These are phyloP conservation scores for Phoeniculus purpureus DNA, from an alignment of 2,797 vertebrate species.

Conservation along the genomic window DNA sequence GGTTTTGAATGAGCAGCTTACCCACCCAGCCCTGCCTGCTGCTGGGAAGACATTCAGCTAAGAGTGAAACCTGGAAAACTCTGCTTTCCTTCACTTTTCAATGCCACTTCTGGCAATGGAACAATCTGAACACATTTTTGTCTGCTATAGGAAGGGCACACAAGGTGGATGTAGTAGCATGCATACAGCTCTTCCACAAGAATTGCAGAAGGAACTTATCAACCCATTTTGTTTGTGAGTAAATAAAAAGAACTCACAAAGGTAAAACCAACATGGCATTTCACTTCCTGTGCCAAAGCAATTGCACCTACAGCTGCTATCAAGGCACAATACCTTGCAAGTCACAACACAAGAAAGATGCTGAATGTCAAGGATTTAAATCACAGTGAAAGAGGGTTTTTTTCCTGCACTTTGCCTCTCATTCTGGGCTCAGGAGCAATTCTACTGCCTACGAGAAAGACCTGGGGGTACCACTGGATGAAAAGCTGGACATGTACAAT, in stretches of 20 bases:
- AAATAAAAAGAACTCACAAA: background rate
- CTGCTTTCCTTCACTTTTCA: background rate
- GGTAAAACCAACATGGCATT: background rate
- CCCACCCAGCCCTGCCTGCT: background rate
- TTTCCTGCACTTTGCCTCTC: background rate
- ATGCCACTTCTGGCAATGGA: background rate
- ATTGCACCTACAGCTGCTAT: fast-evolving
- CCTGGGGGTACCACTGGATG: no score
- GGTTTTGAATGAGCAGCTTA: background rate
- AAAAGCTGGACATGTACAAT: no score
- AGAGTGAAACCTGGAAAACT: background rate
- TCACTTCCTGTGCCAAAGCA: fast-evolving
- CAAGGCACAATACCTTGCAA: fast-evolving
- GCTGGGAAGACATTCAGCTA: background rate
- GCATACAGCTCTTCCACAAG: background rate
- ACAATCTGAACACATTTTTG: background rate
- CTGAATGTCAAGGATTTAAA: no score
- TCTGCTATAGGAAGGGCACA: background rate
- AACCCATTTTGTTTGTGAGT: background rate
- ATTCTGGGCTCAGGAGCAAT: fast-evolving
- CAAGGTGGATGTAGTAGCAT: background rate
- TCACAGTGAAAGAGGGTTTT: background rate
- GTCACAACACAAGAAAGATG: background rate
- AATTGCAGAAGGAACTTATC: background rate
- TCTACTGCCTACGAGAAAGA: background rate